Conservation (phyloP, 2,797 vertebrate species). For the Pseudotriccus pelzelni region DNA sequence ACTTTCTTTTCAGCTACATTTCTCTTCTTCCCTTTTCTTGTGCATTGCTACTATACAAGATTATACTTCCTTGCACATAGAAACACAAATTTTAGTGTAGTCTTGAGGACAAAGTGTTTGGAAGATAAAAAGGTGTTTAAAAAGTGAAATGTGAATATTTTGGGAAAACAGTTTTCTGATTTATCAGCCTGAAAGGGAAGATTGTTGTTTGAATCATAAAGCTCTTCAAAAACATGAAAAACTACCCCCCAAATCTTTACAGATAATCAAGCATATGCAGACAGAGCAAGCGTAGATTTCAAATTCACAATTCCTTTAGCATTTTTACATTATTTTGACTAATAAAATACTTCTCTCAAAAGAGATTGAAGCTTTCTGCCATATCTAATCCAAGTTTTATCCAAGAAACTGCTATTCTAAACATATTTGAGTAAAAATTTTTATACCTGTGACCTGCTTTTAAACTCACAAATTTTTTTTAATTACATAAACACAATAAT, state of each 20-base stretch:
- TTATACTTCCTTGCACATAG: fast-evolving
- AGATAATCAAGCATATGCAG: background rate
- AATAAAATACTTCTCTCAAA: background rate
- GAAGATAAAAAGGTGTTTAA: background rate
- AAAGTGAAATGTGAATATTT: background rate
- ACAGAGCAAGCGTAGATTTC: background rate
- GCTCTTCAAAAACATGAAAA: background rate
- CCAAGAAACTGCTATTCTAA: background rate
- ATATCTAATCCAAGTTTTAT: background rate
- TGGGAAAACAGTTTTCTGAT: background rate
- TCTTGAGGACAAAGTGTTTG: background rate
- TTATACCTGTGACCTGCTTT: background rate
- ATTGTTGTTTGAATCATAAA: background rate
- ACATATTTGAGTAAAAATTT: background rate
- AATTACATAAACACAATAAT: background rate
- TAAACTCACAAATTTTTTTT: background rate
- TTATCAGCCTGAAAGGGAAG: background rate
- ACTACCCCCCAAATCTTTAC: background rate
- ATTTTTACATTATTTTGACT: background rate
- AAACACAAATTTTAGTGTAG: background rate
- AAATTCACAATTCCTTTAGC: background rate
- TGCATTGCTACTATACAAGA: background rate
- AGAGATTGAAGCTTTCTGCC: background rate
- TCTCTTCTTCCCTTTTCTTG: background rate
- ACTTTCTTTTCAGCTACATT: background rate